Percentiles rank a stretch among this genome's conserved stretches.
Evolutionary conservation across 2,113 vertebrate genomes (phyloP).

Genomic region (Antidorcas marsupialis): DNA sequence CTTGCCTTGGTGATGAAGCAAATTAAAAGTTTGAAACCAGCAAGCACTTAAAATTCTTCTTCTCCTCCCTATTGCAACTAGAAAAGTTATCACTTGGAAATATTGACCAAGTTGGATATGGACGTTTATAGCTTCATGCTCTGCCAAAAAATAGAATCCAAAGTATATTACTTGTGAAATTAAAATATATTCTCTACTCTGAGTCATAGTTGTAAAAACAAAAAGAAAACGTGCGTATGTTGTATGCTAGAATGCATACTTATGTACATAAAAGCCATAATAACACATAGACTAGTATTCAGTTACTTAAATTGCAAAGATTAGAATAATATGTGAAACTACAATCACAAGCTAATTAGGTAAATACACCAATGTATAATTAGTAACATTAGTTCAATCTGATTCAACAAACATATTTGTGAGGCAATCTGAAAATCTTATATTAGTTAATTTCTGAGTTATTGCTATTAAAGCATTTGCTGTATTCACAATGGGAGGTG

Average conservation of each 20-base stretch:
- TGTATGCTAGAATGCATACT: not conserved
- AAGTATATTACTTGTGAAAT: not conserved
- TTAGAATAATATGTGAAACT: slow-evolving; percentile 37
- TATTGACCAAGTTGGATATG: not conserved
- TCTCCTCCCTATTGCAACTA: not conserved
- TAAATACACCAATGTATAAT: not conserved
- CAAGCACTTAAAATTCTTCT: not conserved
- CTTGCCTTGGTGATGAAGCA: not conserved
- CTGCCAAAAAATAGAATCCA: not conserved
- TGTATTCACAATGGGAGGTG: not conserved
- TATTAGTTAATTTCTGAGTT: not conserved
- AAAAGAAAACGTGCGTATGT: not conserved
- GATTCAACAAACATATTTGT: not conserved
- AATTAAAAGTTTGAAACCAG: not conserved
- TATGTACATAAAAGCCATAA: not conserved
- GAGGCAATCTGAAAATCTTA: not conserved
- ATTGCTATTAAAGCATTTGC: not conserved
- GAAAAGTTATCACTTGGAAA: slow-evolving; percentile 11
- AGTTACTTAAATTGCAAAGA: not conserved
- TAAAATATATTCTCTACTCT: not conserved
- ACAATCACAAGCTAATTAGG: not conserved
- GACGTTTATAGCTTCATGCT: not conserved
- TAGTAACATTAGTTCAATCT: not conserved
- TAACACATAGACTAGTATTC: not conserved
- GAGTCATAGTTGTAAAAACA: not conserved